Conservation (phyloP, 2,113 vertebrate species). For the Caranx ignobilis region DNA sequence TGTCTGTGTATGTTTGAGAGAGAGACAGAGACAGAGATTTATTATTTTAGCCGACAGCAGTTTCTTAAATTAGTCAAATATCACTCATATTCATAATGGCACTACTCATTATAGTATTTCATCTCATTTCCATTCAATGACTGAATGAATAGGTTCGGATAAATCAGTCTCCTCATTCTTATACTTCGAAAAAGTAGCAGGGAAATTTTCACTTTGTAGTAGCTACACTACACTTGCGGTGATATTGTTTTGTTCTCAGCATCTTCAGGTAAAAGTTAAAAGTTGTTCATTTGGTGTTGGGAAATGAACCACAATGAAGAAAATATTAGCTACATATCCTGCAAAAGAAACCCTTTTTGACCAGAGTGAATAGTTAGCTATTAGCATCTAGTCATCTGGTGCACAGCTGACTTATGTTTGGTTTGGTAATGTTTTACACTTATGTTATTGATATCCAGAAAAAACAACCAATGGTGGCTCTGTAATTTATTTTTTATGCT, state of each 20-base stretch:
- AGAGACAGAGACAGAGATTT: not conserved
- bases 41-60: not conserved
- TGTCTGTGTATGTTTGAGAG: not conserved
- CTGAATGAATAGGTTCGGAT: not conserved
- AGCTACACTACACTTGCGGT: too few relatives aligned
- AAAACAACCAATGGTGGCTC: too few relatives aligned
- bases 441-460: not conserved
- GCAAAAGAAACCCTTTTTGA: not conserved
- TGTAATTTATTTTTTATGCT: not conserved
- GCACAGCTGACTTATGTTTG: not conserved
- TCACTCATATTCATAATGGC: not conserved
- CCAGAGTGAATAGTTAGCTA: not conserved
- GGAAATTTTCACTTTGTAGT: not conserved
- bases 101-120: constrained; percentile 10
- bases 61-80: constrained; percentile 17
- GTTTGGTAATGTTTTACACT: not conserved
- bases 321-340: too few relatives aligned
- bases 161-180: not conserved
- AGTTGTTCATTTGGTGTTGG: too few relatives aligned
- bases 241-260: too few relatives aligned
- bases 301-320: too few relatives aligned
- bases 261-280: too few relatives aligned
- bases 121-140: not conserved
- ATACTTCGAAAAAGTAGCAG: not conserved
- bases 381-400: not conserved